Conservation (phyloP, 2,888 invertebrate species). For the Lycophotia porphyrea region DNA sequence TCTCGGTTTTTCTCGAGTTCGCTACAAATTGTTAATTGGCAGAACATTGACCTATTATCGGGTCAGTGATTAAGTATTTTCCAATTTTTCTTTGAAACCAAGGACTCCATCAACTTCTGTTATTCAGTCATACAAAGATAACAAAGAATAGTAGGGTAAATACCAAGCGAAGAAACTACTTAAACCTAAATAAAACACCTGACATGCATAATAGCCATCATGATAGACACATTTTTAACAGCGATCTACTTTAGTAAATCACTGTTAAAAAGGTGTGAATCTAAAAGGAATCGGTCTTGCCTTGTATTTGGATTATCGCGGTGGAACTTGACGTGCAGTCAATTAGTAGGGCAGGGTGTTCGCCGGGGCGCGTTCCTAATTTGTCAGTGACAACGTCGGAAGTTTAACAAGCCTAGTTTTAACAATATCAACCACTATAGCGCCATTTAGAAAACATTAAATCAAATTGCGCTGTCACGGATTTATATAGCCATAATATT, state of each 20-base stretch:
- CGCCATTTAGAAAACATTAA: conserved; percentile 73
- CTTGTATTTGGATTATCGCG: conserved; percentile 84
- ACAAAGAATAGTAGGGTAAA: neutral
- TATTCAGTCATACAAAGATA: neutral
- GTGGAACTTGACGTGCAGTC: conserved; percentile 88
- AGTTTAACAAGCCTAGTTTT: conserved; percentile 83
- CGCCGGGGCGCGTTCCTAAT: conserved; percentile 81
- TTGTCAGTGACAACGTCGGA: conserved; percentile 89
- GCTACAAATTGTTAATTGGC: neutral
- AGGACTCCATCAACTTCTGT: too few species aligned
- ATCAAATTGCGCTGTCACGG: conserved; percentile 66
- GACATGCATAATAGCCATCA: conserved; percentile 19
- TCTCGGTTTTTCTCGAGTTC: neutral
- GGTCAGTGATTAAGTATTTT: neutral
- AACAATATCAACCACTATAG: conserved; percentile 74
- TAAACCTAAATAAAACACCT: conserved; percentile 29
- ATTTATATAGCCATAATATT: conserved; percentile 67
- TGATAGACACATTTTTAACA: conserved; percentile 46
- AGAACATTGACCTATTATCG: neutral
- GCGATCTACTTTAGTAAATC: conserved; percentile 46
- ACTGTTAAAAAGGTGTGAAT: conserved; percentile 62
- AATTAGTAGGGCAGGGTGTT: conserved; percentile 82
- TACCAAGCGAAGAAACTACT: neutral
- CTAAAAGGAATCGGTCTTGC: conserved; percentile 75
- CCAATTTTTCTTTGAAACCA: neutral